phyloP scores from a whole-genome alignment of 2,797 vertebrate genomes.

The Sardinella longiceps region DNA sequence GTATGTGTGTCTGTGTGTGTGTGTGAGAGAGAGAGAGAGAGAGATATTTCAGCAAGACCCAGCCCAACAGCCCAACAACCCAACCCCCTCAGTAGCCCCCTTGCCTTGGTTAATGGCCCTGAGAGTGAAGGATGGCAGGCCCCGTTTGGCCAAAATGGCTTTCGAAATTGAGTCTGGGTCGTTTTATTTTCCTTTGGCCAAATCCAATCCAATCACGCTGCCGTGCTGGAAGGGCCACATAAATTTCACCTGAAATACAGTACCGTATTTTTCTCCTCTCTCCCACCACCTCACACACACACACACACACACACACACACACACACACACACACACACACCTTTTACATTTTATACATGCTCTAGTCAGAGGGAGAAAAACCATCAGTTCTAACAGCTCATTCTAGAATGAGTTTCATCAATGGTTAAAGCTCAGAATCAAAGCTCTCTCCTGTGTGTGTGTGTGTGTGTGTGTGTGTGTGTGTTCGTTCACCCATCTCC shows the following conservation, averaged over 20 bases:
- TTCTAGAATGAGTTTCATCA: not conserved
- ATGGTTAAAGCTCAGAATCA: not conserved
- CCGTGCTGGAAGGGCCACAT: not conserved
- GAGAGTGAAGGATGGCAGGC: not conserved
- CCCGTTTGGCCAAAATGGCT: conserved; percentile 9
- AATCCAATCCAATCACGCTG: conserved; percentile 5
- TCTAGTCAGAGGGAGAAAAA: not conserved
- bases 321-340: not conserved
- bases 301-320: not conserved
- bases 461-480: no score
- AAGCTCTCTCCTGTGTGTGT: no score
- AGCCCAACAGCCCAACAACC: no score
- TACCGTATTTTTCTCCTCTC: not conserved
- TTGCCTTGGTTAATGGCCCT: not conserved
- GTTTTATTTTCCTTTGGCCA: conserved; percentile 22
- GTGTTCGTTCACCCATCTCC: no score
- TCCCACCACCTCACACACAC: not conserved
- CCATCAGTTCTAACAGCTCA: not conserved
- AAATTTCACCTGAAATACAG: not conserved
- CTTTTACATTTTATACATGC: not conserved
- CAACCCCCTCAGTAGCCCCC: not conserved
- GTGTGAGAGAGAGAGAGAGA: no score
- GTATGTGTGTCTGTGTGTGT: not conserved
- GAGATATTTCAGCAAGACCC: not conserved
- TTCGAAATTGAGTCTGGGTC: conserved; percentile 11